phyloP scores from a whole-genome alignment of 2,797 vertebrate species.

The Sebastes steindachneri region DNA sequence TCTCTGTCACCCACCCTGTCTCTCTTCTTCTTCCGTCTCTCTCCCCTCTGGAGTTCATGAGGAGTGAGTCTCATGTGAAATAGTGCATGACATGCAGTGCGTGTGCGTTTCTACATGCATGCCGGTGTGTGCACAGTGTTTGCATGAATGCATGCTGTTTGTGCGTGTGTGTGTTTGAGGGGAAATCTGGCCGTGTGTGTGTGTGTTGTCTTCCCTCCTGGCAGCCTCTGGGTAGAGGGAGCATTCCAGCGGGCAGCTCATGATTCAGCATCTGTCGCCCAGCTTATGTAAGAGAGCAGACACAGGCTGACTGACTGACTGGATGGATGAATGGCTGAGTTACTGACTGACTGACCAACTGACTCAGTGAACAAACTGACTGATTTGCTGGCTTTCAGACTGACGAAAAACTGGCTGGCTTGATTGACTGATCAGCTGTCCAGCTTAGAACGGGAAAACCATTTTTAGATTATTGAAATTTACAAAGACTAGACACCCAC shows the following conservation, averaged over 20 bases:
- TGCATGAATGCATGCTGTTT: conserved; percentile 53
- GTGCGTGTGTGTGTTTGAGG: conserved; percentile 9
- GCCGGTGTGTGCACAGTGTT: conserved; percentile 15
- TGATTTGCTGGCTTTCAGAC: conserved; percentile 26
- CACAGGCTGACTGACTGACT: conserved; percentile 57
- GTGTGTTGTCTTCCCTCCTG: conserved; percentile 61
- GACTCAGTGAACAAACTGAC: conserved; percentile 41
- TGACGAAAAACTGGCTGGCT: background rate
- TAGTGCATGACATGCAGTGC: conserved; percentile 62
- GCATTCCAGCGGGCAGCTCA: conserved; percentile 79
- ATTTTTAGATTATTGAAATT: background rate
- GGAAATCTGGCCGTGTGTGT: background rate
- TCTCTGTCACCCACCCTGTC: background rate
- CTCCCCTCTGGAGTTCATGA: conserved; percentile 61
- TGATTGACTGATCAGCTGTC: background rate
- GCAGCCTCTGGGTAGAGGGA: conserved; percentile 74
- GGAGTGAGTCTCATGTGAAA: conserved; percentile 71
- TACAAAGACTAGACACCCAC: background rate
- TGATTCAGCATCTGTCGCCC: conserved; percentile 85
- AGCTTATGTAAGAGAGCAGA: conserved; percentile 78
- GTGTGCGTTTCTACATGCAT: conserved; percentile 16
- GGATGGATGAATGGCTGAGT: conserved; percentile 36
- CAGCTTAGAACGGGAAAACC: background rate
- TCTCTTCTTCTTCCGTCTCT: background rate
- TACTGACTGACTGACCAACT: conserved; percentile 57